Evolutionary conservation across 2,113 vertebrate species (phyloP), one percentile per base, ranked within the genome.

Genomic region (Limnothrissa miodon): DNA sequence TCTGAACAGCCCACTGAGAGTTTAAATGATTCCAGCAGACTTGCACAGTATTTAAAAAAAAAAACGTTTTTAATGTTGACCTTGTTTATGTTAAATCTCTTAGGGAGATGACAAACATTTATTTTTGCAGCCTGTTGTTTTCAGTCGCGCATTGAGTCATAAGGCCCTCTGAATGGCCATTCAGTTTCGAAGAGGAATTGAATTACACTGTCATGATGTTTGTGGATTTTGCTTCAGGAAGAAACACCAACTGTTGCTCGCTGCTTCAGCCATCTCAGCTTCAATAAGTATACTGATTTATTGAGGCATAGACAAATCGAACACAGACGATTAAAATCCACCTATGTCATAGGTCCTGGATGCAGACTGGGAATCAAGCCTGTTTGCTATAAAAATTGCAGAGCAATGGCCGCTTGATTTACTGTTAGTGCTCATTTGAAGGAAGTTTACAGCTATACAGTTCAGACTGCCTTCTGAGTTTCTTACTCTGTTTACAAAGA

Each of bases 161-260:
- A 36, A 17, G 66, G 66, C 66, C 33, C 13, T 17, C 66, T 74
- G 66, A 74, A 33, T 74, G 66, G 66, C 5, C 25, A 15, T 36
- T 74, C 66, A 74, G 66, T 74, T 74, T 74, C 29, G 33, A 74
- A 36, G 66, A 74, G 66, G 62, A 74, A 74, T 74, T 74, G 66
- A 74, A 74, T 74, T 74, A 74, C 66, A 29, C 25, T 36, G 33
- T 39, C 25, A 29, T 70, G 62, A 13, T 74, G 66, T 74, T 74
- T 39, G 29, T 74, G 33, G 11, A 33, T 74, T 74, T 36, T 4
- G 29, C 11, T 36, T 74, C 25, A 74, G 15, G 29, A 74, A 74
- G 10, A 74, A 11, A 33, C 62, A 36, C n/a, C 13, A 36, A 10
- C 33, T 33, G 29, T 74, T 74, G 29, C 66, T 33, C 3, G 29